Evolutionary conservation across 2,797 vertebrate genomes (phyloP).

Genomic region (Luscinia luscinia): DNA sequence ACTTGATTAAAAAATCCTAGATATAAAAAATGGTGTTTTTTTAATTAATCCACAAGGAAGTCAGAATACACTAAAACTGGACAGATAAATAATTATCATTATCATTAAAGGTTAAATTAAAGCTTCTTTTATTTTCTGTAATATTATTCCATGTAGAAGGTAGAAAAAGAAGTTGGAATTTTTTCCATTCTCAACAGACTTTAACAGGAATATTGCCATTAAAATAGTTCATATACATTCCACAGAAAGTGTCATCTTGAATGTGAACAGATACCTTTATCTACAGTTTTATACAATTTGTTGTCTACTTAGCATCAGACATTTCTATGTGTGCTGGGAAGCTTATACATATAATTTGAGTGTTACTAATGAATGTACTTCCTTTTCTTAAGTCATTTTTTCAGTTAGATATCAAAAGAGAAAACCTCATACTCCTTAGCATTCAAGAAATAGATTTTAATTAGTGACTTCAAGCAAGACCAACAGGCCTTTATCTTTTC

Average conservation of each 20-base stretch:
- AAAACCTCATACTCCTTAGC: background rate
- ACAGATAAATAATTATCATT: constrained; percentile 42
- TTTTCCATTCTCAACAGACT: background rate
- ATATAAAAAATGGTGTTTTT: background rate
- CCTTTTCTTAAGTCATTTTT: background rate
- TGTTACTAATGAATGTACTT: background rate
- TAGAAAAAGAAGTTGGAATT: background rate
- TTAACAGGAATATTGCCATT: background rate
- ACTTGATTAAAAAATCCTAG: background rate
- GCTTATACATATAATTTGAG: background rate
- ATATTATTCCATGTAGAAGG: background rate
- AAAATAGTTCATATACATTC: background rate
- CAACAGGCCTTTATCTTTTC: background rate
- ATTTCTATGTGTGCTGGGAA: background rate
- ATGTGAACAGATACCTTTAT: background rate
- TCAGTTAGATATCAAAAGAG: constrained; percentile 12
- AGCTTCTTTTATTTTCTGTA: background rate
- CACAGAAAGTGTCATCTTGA: background rate
- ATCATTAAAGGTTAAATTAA: background rate
- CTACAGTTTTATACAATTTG: background rate
- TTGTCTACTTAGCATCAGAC: constrained; percentile 16
- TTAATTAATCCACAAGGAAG: constrained; percentile 31
- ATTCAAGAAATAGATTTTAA: constrained; percentile 34
- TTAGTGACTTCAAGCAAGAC: background rate
- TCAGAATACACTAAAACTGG: constrained; percentile 5